phyloP scores from a whole-genome alignment of 2,888 invertebrate species.

The Brachypterus glaber region DNA sequence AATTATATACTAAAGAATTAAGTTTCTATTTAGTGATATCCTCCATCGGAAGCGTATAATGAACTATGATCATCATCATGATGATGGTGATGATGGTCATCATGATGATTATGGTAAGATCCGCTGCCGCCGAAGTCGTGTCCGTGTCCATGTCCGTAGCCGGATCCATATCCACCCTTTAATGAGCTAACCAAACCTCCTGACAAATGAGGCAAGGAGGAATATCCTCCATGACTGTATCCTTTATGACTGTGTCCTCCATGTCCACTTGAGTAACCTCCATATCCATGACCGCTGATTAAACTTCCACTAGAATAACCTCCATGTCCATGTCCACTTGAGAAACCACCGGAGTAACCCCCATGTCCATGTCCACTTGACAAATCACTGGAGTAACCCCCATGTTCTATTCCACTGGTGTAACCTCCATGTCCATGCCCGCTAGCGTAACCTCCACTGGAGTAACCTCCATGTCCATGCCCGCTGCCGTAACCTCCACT shows the following conservation, averaged over 20 bases:
- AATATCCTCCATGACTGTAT: too few relatives aligned
- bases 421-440: constrained; percentile 8
- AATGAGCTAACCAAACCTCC: too few relatives aligned
- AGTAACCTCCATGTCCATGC: constrained; percentile 13
- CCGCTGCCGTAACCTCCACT: constrained; percentile 13
- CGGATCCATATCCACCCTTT: too few relatives aligned
- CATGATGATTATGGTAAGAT: constrained; percentile 1
- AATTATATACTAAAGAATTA: background rate
- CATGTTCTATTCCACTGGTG: too few relatives aligned
- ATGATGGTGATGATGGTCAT: constrained; percentile 13
- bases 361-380: too few relatives aligned
- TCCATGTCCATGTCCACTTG: too few relatives aligned
- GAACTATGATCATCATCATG: constrained; percentile 15
- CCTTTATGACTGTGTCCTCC: too few relatives aligned
- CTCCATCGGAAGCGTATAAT: constrained; percentile 25
- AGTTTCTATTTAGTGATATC: constrained; percentile 25
- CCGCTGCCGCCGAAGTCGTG: constrained; percentile 14
- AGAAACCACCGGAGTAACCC: too few relatives aligned
- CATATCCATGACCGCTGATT: too few relatives aligned
- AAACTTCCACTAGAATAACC: constrained; percentile 9
- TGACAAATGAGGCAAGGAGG: too few relatives aligned
- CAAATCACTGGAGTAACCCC: too few relatives aligned
- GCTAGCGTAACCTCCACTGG: constrained; percentile 11
- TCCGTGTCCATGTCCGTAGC: constrained; percentile 15
- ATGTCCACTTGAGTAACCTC: too few relatives aligned